Evolutionary conservation across 2,113 vertebrate species (phyloP).

Genomic region (Mionectes macconnelli): DNA sequence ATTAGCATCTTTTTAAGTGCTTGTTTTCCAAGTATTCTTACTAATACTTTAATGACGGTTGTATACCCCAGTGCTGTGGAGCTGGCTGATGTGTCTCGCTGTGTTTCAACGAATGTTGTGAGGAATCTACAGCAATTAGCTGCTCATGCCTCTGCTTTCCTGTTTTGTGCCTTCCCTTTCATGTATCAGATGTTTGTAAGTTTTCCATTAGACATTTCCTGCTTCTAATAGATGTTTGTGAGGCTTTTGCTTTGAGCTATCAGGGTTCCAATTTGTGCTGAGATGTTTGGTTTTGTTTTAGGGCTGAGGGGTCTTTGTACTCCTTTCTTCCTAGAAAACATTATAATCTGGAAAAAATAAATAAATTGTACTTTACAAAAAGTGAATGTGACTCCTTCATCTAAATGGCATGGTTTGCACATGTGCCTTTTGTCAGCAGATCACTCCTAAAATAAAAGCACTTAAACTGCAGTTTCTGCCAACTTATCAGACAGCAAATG

Average conservation of each 20-base stretch:
- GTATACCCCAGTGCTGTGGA: conserved; percentile 1
- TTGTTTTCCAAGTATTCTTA: background rate
- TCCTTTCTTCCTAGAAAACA: conserved; percentile 53
- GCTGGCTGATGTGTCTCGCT: conserved; percentile 53
- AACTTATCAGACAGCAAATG: conserved; percentile 42
- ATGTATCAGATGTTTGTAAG: conserved; percentile 75
- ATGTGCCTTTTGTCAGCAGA: conserved; percentile 48
- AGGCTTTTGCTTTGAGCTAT: conserved; percentile 68
- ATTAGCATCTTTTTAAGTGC: background rate
- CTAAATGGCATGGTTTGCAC: conserved; percentile 43
- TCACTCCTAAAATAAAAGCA: conserved; percentile 54
- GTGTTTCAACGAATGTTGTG: conserved; percentile 42
- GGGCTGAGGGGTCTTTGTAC: conserved; percentile 46
- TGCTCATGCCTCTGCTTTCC: conserved; percentile 71
- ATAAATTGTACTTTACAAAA: conserved; percentile 53
- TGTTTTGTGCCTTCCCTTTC: conserved; percentile 71
- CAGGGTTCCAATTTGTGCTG: conserved; percentile 64
- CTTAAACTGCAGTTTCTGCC: conserved; percentile 46
- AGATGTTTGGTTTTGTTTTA: conserved; percentile 66
- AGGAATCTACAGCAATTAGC: conserved; percentile 70
- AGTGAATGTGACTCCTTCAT: conserved; percentile 33
- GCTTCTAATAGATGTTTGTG: conserved; percentile 72
- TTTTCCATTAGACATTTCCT: conserved; percentile 76
- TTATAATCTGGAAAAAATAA: conserved; percentile 59
- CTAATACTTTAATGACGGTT: conserved; percentile 39